Evolutionary conservation across 1,140 invertebrate species (phyloP).

Genomic region (Plectrocnemia conspersa): DNA sequence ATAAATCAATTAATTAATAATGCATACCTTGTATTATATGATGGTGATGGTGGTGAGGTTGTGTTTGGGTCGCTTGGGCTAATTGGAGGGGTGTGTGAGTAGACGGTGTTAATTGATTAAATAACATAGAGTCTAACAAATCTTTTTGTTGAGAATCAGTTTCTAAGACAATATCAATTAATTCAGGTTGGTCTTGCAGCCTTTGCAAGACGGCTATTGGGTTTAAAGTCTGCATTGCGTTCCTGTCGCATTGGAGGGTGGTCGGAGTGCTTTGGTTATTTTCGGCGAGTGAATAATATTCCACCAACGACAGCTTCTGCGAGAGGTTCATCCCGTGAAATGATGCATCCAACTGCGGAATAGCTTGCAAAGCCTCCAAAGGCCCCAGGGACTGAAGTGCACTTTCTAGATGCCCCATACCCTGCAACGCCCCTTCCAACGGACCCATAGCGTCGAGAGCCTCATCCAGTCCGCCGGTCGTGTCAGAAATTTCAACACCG

Average conservation of each 20-base stretch:
- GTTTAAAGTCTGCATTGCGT: slow-evolving; percentile 16
- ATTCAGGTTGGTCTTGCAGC: slow-evolving; percentile 29
- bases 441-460: slow-evolving; percentile 30
- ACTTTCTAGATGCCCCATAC: slow-evolving; percentile 14
- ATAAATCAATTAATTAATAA: background rate
- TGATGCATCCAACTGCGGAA: slow-evolving; percentile 7
- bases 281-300: slow-evolving; percentile 15
- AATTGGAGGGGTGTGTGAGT: slow-evolving; percentile 10
- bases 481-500: slow-evolving; percentile 14
- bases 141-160: slow-evolving; percentile 22
- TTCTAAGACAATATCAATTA: slow-evolving; percentile 31
- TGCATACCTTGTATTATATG: slow-evolving; percentile 28
- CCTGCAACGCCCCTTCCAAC: slow-evolving; percentile 14
- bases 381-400: slow-evolving; percentile 17
- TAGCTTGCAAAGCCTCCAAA: slow-evolving; percentile 11
- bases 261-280: slow-evolving; percentile 15
- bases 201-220: slow-evolving; percentile 28
- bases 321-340: slow-evolving; percentile 16
- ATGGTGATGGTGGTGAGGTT: slow-evolving; percentile 22
- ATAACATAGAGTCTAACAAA: slow-evolving; percentile 23
- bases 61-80: slow-evolving; percentile 25
- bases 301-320: slow-evolving; percentile 13
- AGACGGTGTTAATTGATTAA: slow-evolving; percentile 20
- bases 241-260: slow-evolving; percentile 18
- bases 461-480: slow-evolving; percentile 27